Percentiles rank a stretch among this genome's conserved stretches.
These are phyloP conservation scores for Podocnemis expansa DNA, from an alignment of 2,113 vertebrate genomes.

Conservation along the genomic window DNA sequence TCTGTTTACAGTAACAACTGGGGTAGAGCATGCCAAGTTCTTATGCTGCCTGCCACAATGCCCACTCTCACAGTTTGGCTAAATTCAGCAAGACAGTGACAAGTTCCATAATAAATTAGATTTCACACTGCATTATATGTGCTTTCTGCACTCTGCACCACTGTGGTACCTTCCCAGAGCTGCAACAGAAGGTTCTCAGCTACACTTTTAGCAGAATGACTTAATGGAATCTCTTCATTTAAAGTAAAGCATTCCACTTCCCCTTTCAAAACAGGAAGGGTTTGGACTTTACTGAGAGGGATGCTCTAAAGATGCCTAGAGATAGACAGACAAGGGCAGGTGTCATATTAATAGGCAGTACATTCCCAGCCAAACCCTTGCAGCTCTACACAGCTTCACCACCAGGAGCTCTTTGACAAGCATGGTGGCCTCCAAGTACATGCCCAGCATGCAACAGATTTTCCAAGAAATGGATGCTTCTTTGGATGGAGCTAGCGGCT, in stretches of 20 bases:
- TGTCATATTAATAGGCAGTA: neutral
- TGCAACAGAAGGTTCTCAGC: neutral
- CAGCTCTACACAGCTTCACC: neutral
- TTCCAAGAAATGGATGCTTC: neutral
- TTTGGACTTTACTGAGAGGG: neutral
- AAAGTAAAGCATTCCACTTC: neutral
- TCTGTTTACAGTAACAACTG: neutral
- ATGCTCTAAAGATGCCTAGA: neutral
- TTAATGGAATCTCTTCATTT: neutral
- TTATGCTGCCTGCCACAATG: neutral
- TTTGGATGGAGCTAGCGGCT: neutral
- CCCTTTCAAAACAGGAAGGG: neutral
- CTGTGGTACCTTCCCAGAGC: neutral
- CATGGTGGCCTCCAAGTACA: rapidly evolving
- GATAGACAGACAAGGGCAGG: neutral
- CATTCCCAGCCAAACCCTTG: neutral
- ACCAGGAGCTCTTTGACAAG: neutral
- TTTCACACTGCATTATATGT: neutral
- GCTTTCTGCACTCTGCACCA: rapidly evolving
- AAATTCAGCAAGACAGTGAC: neutral
- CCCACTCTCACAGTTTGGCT: neutral
- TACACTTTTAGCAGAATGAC: neutral
- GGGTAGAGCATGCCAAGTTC: neutral
- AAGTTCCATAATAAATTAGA: neutral
- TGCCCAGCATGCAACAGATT: neutral